A percentile compares a stretch with the other conserved stretches of the same genome.
phyloP scores from a whole-genome alignment of 2,113 vertebrate species.

The Nesoenas mayeri region DNA sequence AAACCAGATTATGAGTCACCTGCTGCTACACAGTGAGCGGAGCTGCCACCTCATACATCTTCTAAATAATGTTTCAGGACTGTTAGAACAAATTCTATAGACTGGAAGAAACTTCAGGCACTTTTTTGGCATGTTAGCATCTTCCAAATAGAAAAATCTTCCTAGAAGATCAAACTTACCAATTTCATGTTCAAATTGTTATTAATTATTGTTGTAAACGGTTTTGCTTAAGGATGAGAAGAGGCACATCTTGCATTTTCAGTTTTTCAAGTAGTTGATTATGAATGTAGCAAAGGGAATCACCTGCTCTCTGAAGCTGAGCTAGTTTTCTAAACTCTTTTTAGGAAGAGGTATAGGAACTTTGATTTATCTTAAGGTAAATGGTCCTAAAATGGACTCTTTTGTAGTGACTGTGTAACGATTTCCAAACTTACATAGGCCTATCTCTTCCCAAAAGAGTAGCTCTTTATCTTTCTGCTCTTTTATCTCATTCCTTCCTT shows the following conservation, averaged over 20 bases:
- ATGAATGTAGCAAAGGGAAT: neutral
- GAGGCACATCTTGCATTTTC: neutral
- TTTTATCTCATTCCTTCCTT: neutral
- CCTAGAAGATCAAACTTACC: neutral
- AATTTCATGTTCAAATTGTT: neutral
- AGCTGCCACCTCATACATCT: neutral
- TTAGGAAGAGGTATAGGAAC: neutral
- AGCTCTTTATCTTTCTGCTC: neutral
- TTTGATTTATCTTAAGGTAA: neutral
- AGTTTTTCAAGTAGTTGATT: neutral
- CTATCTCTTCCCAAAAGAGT: neutral
- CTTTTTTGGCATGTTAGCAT: neutral
- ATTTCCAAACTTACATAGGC: neutral
- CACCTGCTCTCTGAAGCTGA: neutral
- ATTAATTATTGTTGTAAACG: neutral
- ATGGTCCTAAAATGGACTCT: neutral
- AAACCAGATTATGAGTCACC: neutral
- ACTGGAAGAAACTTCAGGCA: neutral
- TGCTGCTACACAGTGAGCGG: neutral
- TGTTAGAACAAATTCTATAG: neutral
- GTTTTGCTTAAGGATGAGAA: neutral
- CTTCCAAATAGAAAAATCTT: neutral
- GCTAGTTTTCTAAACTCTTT: neutral
- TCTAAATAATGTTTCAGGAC: neutral
- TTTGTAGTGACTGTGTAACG: neutral